Evolutionary conservation across 2,888 invertebrate species (phyloP), one percentile per base, ranked within the genome.

Genomic region (Drosophila barbarae): DNA sequence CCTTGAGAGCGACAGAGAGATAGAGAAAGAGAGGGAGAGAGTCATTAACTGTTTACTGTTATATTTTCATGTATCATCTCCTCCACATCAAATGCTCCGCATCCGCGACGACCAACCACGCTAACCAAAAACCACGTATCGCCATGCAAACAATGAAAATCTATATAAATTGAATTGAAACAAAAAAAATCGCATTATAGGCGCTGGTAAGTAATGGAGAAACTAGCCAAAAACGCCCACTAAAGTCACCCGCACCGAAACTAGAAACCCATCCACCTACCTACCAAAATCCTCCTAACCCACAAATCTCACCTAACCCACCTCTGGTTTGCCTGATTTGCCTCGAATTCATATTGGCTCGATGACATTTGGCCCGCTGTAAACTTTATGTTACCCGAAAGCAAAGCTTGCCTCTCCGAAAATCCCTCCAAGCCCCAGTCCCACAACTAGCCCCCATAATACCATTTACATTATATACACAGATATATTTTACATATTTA

Each of bases 1-100:
- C 99, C 34, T 52, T 10, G n/a, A 35, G 51, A 18, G 18, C 35
- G 12, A 8, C 3, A 30, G 4, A 92, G 96, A 66, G 15, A 8
- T 2, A 30, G 4, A 92, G 96, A 66, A 9, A 36, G 10, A 18
- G 1, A 42, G 35, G 23, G 7, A 46, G 28, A 52, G 46, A 36
- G 8, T 50, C 68, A 68, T 69, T 67, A 63, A 67, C 42, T 46
- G 23, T 67, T 66, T 69, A 52, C 46, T 38, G 26, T 65, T 76
- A 66, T 72, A 70, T 46, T 69, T 69, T 66, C 80, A 77, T 77
- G 76, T 74, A 82, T 82, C 72, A 68, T 38, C 53, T 54, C 65
- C 71, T 71, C 28, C 69, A 72, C 69, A 68, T 55, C 56, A 66
- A 56, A 58, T 68, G 56, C 47, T 67, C 42, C 38, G 65, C 65